phyloP scores from a whole-genome alignment of 1,140 invertebrate genomes.

The Brachionus angularis region DNA sequence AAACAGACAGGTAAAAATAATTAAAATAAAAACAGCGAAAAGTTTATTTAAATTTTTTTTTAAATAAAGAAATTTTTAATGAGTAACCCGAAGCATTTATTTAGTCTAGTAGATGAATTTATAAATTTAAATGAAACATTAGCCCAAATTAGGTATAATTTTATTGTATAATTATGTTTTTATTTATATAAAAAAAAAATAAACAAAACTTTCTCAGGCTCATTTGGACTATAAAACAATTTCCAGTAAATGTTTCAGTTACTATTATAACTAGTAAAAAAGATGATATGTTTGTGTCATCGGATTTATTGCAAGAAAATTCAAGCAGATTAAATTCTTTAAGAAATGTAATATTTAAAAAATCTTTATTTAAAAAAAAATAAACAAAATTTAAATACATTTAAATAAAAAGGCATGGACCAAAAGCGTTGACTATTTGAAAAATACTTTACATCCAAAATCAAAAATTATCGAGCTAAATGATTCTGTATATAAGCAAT shows the following conservation, averaged over 20 bases:
- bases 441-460: conserved; percentile 26
- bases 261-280: conserved; percentile 55
- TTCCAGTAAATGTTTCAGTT: conserved; percentile 52
- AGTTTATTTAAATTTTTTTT: background rate
- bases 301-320: conserved; percentile 51
- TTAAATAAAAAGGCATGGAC: background rate
- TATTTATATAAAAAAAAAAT: background rate
- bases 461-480: background rate
- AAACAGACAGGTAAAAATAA: conserved; percentile 4
- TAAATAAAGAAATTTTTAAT: conserved; percentile 54
- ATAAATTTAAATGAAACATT: conserved; percentile 56
- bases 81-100: conserved; percentile 56
- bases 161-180: background rate
- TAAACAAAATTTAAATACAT: background rate
- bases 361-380: background rate
- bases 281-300: conserved; percentile 56
- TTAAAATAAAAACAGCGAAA: background rate
- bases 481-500: conserved; percentile 21
- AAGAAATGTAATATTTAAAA: background rate
- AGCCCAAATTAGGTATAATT: conserved; percentile 54
- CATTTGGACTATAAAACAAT: conserved; percentile 49
- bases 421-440: conserved; percentile 14
- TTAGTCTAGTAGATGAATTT: conserved; percentile 56
- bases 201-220: conserved; percentile 48
- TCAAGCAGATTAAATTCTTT: conserved; percentile 42